A percentile compares a stretch with the other conserved stretches of the same genome.
These are phyloP conservation scores for Mus caroli DNA, from an alignment of 2,797 vertebrate species.

Conservation along the genomic window DNA sequence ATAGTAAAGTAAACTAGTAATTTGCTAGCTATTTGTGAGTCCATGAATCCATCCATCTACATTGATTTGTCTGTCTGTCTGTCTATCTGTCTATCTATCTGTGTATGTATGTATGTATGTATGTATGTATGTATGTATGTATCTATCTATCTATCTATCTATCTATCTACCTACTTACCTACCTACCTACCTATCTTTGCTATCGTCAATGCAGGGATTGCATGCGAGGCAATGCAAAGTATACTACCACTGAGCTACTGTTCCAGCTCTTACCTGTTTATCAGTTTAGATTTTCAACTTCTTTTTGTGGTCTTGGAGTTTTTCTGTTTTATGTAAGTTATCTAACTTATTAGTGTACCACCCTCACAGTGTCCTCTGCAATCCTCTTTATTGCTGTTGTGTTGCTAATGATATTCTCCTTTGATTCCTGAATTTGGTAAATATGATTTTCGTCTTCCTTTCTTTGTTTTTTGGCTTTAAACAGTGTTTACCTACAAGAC, in stretches of 20 bases:
- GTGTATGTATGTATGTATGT: too few species aligned
- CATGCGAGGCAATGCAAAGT: background rate
- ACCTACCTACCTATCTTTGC: too few species aligned
- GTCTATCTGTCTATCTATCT: background rate
- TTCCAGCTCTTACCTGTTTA: background rate
- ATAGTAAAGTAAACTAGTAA: background rate
- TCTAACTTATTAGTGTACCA: background rate
- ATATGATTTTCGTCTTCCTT: background rate
- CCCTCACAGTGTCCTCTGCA: background rate
- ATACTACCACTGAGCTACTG: background rate
- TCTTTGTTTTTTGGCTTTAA: background rate
- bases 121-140: background rate
- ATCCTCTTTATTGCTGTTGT: background rate
- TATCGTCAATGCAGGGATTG: background rate
- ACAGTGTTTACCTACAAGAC: background rate
- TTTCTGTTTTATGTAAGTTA: background rate
- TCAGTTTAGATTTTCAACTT: constrained; percentile 9
- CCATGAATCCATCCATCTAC: background rate
- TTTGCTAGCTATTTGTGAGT: background rate
- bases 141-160: background rate
- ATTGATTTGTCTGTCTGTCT: background rate
- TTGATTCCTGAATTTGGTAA: background rate
- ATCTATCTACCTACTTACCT: background rate
- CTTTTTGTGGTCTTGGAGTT: background rate
- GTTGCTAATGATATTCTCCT: background rate